Evolutionary conservation across 2,113 vertebrate genomes (phyloP).

Genomic region (Riparia riparia): DNA sequence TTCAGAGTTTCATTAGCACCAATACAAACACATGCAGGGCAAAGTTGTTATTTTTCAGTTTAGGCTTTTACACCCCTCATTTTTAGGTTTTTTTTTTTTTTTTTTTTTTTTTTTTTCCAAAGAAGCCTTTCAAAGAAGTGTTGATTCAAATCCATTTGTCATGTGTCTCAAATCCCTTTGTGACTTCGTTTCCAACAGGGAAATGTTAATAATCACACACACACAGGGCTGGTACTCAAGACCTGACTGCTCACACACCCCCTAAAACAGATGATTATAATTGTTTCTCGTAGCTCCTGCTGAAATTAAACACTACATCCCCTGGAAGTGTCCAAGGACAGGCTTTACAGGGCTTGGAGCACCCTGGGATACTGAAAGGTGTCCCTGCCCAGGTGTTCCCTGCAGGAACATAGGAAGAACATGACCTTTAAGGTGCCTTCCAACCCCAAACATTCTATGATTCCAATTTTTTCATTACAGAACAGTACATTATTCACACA

Average conservation of each 20-base stretch:
- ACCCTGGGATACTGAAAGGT: background rate
- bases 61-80: background rate
- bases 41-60: background rate
- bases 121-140: background rate
- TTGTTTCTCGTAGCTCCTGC: background rate
- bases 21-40: background rate
- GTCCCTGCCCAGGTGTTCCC: background rate
- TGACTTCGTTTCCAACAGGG: background rate
- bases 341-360: background rate
- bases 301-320: background rate
- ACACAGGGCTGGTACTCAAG: background rate
- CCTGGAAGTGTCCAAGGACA: background rate
- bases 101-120: background rate
- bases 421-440: background rate
- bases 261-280: background rate
- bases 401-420: fast-evolving
- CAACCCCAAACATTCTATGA: background rate
- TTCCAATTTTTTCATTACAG: background rate
- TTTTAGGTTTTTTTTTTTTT: background rate
- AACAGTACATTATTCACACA: background rate
- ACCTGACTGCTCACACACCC: background rate
- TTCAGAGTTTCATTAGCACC: background rate
- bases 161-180: background rate
- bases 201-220: background rate
- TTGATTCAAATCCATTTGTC: background rate